These are phyloP conservation scores for Agrilus planipennis DNA, from an alignment of 1,140 invertebrate species.

Conservation along the genomic window DNA sequence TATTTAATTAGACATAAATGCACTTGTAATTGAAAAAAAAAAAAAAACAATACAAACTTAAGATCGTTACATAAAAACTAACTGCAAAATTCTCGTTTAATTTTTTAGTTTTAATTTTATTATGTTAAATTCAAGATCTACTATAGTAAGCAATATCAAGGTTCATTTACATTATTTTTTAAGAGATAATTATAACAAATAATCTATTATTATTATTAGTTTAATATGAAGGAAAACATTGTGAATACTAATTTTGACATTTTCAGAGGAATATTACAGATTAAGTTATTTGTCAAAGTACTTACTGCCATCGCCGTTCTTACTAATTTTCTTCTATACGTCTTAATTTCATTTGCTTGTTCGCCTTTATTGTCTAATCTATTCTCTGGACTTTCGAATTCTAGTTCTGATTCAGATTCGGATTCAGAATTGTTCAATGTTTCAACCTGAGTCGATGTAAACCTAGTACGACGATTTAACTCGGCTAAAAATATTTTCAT, in stretches of 20 bases:
- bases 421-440: conserved; percentile 46
- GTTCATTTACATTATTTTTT: too few species aligned
- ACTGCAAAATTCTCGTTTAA: too few species aligned
- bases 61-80: too few species aligned
- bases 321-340: conserved; percentile 6
- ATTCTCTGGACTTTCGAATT: conserved; percentile 25
- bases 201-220: too few species aligned
- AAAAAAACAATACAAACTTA: background rate
- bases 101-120: too few species aligned
- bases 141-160: too few species aligned
- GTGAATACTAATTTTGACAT: too few species aligned
- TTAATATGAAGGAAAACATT: too few species aligned
- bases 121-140: too few species aligned
- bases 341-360: conserved; percentile 13
- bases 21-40: background rate
- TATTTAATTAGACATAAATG: background rate
- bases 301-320: conserved; percentile 11
- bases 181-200: too few species aligned
- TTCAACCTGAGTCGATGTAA: conserved; percentile 46
- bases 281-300: too few species aligned
- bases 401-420: conserved; percentile 35
- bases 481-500: conserved; percentile 8
- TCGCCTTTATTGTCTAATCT: conserved; percentile 32
- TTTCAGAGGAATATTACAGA: too few species aligned
- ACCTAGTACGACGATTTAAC: conserved; percentile 25